phyloP scores from a whole-genome alignment of 2,888 invertebrate species.

The Enoplolaimus lenunculus region DNA sequence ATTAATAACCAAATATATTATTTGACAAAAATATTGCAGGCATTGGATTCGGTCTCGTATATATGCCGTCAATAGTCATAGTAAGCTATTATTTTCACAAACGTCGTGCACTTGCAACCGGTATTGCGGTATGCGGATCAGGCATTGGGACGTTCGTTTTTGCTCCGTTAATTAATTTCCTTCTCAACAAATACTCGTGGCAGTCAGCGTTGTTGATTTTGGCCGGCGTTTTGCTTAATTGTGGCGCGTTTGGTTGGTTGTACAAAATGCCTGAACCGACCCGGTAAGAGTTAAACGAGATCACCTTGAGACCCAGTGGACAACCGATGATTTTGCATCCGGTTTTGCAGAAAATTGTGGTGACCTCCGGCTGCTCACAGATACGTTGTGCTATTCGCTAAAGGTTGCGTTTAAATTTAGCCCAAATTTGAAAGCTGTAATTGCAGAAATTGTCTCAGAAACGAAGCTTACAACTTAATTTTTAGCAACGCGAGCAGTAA shows the following conservation, averaged over 20 bases:
- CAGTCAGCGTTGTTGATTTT: conserved; percentile 69
- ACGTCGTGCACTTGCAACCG: conserved; percentile 81
- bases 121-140: conserved; percentile 85
- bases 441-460: no score
- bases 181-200: conserved; percentile 64
- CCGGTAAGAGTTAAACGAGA: not conserved
- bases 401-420: no score
- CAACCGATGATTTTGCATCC: no score
- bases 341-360: no score
- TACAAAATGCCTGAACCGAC: not conserved
- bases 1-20: no score
- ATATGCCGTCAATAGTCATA: conserved; percentile 90
- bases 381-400: no score
- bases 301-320: no score
- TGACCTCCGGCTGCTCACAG: no score
- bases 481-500: no score
- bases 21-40: no score
- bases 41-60: conserved; percentile 85
- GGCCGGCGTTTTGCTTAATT: conserved; percentile 67
- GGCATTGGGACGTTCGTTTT: conserved; percentile 90
- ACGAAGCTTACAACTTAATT: no score
- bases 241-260: conserved; percentile 41
- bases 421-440: no score
- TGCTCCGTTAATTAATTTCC: conserved; percentile 49
- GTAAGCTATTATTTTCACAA: conserved; percentile 93